Conservation (phyloP, 2,888 invertebrate genomes). For the Lasioglossum malachurum region DNA sequence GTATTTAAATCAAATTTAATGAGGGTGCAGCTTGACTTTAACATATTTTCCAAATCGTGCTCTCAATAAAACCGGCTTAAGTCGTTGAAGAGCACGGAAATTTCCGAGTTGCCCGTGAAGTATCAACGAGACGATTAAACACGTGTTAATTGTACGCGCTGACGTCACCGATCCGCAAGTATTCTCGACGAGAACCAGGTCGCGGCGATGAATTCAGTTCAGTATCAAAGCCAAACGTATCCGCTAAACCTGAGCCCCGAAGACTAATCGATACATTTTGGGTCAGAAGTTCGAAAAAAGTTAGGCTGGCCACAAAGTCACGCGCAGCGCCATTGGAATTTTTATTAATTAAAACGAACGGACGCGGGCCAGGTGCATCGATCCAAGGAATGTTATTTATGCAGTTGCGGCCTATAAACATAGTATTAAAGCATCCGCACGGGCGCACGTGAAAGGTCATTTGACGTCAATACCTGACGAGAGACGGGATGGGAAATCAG, state of each 20-base stretch:
- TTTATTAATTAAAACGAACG: slow-evolving; percentile 26
- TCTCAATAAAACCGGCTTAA: background rate
- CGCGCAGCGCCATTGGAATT: background rate
- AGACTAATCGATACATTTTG: background rate
- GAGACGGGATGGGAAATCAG: slow-evolving; percentile 55
- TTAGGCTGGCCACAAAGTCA: background rate
- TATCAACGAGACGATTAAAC: background rate
- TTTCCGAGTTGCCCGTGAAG: background rate
- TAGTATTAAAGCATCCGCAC: slow-evolving; percentile 18
- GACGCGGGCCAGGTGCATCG: slow-evolving; percentile 8
- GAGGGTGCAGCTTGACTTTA: background rate
- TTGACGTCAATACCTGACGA: slow-evolving; percentile 50
- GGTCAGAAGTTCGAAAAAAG: background rate
- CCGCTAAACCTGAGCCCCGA: background rate
- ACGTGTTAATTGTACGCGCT: background rate
- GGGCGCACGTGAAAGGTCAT: slow-evolving; percentile 46
- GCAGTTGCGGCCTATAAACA: slow-evolving; percentile 35
- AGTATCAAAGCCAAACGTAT: background rate
- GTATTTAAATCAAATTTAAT: background rate
- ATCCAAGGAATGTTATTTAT: slow-evolving; percentile 36
- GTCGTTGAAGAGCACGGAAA: background rate
- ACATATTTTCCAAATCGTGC: background rate
- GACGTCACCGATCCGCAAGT: background rate
- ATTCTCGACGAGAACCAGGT: background rate
- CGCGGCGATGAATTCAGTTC: background rate